These are phyloP conservation scores for Corvus moneduloides DNA, from an alignment of 2,113 vertebrate genomes.

Conservation along the genomic window DNA sequence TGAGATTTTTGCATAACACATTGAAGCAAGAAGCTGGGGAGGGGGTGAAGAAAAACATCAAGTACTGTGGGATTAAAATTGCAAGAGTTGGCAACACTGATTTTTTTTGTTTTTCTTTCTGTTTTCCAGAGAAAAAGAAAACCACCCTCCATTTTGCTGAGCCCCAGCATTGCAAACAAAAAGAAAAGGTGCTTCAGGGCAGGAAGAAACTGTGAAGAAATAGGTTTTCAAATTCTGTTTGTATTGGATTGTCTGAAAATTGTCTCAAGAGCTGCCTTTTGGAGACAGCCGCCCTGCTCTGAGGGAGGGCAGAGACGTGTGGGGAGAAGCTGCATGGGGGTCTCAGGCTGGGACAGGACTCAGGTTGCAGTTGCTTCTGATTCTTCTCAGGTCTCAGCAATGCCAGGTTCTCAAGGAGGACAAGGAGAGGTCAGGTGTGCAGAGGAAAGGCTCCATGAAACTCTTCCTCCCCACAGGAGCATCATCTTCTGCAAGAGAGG, in stretches of 20 bases:
- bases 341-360: neutral
- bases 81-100: neutral
- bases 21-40: slow-evolving; percentile 9
- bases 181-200: slow-evolving; percentile 50
- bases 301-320: neutral
- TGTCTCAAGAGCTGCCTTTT: neutral
- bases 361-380: neutral
- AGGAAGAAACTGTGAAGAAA: slow-evolving; percentile 53
- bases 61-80: neutral
- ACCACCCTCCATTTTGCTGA: slow-evolving; percentile 2
- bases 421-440: neutral
- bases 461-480: neutral
- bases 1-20: slow-evolving; percentile 36
- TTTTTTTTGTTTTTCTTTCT: slow-evolving; percentile 4
- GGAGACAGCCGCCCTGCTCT: neutral
- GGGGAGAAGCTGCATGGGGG: neutral
- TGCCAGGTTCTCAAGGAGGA: neutral
- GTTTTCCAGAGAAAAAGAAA: slow-evolving; percentile 45
- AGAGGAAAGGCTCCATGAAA: neutral
- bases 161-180: neutral
- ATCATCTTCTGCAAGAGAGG: neutral
- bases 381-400: neutral
- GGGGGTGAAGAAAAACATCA: slow-evolving; percentile 11
- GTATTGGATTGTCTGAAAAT: slow-evolving; percentile 3
- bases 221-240: slow-evolving; percentile 20